Evolutionary conservation across 2,888 invertebrate genomes (phyloP).

Genomic region (Drosophila mettleri): DNA sequence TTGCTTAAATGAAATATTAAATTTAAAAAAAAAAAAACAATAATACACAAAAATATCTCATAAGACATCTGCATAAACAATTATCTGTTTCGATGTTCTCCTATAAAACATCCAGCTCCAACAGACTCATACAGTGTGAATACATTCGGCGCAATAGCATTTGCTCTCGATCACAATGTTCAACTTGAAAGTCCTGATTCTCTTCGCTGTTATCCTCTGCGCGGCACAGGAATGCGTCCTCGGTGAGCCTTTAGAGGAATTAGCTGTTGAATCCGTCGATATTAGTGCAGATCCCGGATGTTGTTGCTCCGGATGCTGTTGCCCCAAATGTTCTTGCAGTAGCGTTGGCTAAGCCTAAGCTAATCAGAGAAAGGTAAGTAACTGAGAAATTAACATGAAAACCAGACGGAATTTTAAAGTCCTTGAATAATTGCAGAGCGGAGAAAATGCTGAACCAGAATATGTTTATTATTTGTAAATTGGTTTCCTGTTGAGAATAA

Average conservation of each 20-base stretch:
- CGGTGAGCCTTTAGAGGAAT: slow-evolving; percentile 1
- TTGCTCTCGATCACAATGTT: slow-evolving; percentile 37
- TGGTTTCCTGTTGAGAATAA: too few relatives aligned
- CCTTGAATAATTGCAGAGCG: slow-evolving; percentile 10
- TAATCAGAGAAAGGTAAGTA: too few relatives aligned
- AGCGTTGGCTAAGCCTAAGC: slow-evolving; percentile 9
- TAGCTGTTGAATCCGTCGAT: rapidly evolving
- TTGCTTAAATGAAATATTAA: too few relatives aligned
- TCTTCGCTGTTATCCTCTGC: slow-evolving; percentile 46
- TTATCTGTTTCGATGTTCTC: background rate
- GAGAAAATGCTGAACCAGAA: too few relatives aligned
- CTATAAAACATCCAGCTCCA: slow-evolving; percentile 37
- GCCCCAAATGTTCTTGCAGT: background rate
- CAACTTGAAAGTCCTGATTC: slow-evolving; percentile 48
- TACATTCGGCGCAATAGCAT: background rate
- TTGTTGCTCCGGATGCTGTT: slow-evolving; percentile 5
- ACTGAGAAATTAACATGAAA: too few relatives aligned
- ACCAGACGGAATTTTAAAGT: background rate
- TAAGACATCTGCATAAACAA: slow-evolving; percentile 59
- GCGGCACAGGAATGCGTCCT: slow-evolving; percentile 28
- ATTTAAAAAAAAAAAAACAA: too few relatives aligned
- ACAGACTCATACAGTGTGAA: slow-evolving; percentile 15
- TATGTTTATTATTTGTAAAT: slow-evolving; percentile 3
- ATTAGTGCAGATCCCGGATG: background rate
- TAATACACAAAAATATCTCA: slow-evolving; percentile 4